A percentile compares a stretch with the other conserved stretches of the same genome.
These are phyloP conservation scores for Capreolus pygargus DNA, from an alignment of 2,113 vertebrate species.

Conservation along the genomic window DNA sequence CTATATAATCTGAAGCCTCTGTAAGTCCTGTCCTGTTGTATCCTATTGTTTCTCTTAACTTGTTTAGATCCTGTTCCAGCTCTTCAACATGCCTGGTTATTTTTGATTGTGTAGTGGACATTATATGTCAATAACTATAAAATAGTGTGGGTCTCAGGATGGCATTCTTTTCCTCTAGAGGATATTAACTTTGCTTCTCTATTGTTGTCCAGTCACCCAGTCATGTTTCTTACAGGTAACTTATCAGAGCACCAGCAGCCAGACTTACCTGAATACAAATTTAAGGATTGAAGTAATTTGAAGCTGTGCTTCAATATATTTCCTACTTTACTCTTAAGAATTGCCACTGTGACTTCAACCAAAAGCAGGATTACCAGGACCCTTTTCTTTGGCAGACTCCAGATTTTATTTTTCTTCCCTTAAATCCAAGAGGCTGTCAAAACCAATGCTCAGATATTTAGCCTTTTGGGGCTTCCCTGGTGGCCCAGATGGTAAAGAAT, in stretches of 20 bases:
- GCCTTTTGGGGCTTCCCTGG: neutral
- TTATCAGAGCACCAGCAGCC: neutral
- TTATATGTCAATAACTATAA: neutral
- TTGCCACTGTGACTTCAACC: neutral
- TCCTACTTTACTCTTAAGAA: neutral
- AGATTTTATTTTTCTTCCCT: neutral
- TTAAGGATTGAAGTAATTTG: neutral
- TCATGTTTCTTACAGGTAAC: neutral
- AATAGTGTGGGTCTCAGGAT: neutral
- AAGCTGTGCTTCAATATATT: neutral
- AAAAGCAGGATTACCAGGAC: neutral
- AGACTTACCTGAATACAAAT: neutral
- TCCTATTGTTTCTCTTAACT: neutral
- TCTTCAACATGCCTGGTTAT: neutral
- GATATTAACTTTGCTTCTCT: neutral
- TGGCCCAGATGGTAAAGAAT: neutral
- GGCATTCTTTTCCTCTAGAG: neutral
- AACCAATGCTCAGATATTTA: neutral
- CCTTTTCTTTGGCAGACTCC: neutral
- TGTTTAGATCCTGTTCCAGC: neutral
- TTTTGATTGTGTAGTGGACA: neutral
- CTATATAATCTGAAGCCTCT: neutral
- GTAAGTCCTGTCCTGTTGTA: neutral
- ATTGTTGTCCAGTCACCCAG: neutral
- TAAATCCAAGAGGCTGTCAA: neutral